These are phyloP conservation scores for Hetaerina americana DNA, from an alignment of 1,140 invertebrate species.

Conservation along the genomic window DNA sequence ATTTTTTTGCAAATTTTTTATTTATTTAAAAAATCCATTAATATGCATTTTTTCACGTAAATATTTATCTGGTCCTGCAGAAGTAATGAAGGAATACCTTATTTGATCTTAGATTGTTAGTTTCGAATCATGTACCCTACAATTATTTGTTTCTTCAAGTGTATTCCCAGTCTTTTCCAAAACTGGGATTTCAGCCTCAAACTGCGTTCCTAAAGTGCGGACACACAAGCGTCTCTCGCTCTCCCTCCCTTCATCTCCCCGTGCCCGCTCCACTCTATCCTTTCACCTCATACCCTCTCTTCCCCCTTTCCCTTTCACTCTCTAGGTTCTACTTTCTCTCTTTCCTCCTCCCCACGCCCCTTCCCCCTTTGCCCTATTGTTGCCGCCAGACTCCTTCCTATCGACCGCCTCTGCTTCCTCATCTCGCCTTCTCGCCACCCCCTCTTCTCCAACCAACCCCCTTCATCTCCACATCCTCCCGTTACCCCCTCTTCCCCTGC, in stretches of 20 bases:
- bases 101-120: too few species aligned
- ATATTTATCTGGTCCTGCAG: too few species aligned
- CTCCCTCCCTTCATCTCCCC: not conserved
- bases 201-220: too few species aligned
- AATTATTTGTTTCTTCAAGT: too few species aligned
- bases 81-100: too few species aligned
- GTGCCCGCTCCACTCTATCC: not conserved
- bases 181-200: too few species aligned
- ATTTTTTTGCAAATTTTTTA: too few species aligned
- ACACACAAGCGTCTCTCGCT: too few species aligned
- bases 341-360: not conserved
- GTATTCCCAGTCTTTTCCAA: too few species aligned
- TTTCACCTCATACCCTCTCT: not conserved
- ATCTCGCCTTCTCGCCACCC: not conserved
- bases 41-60: too few species aligned
- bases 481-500: not conserved
- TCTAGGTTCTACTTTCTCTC: not conserved
- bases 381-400: not conserved
- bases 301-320: not conserved
- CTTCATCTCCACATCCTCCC: not conserved
- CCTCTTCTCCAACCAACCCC: not conserved
- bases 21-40: too few species aligned
- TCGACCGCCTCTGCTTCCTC: not conserved
- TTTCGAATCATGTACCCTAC: too few species aligned
- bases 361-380: not conserved